These are phyloP conservation scores for Eupithecia pulchellata DNA, from an alignment of 2,888 invertebrate genomes.

Conservation along the genomic window DNA sequence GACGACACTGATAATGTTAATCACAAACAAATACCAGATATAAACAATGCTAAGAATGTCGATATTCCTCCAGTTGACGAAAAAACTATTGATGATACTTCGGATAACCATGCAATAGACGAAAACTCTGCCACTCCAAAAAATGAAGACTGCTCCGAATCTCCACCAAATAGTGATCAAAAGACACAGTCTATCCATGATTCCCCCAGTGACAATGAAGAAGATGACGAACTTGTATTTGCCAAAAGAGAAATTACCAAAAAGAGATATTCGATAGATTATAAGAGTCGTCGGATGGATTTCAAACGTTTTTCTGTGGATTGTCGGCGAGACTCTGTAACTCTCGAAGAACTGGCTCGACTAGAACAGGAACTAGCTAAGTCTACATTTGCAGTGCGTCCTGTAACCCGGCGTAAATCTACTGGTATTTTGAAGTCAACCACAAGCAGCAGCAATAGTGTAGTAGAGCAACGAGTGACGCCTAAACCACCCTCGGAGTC, in stretches of 20 bases:
- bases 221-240: constrained; percentile 62
- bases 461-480: constrained; percentile 58
- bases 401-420: constrained; percentile 72
- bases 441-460: constrained; percentile 68
- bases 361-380: constrained; percentile 74
- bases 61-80: constrained; percentile 10
- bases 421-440: constrained; percentile 78
- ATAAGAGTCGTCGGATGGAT: constrained; percentile 70
- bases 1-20: constrained; percentile 36
- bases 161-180: constrained; percentile 46
- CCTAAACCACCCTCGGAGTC: constrained; percentile 63
- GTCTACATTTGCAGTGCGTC: constrained; percentile 74
- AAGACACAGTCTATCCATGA: constrained; percentile 56
- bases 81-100: constrained; percentile 12
- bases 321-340: constrained; percentile 71
- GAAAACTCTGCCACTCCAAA: constrained; percentile 28
- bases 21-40: constrained; percentile 30
- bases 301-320: constrained; percentile 79
- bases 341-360: constrained; percentile 71
- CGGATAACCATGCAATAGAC: constrained; percentile 29
- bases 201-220: constrained; percentile 55
- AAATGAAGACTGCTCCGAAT: constrained; percentile 32
- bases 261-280: constrained; percentile 78
- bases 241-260: constrained; percentile 66
- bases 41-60: constrained; percentile 5